Percentiles rank a stretch among this genome's conserved stretches.
phyloP scores from a whole-genome alignment of 2,113 vertebrate species.

The Pao palembangensis region DNA sequence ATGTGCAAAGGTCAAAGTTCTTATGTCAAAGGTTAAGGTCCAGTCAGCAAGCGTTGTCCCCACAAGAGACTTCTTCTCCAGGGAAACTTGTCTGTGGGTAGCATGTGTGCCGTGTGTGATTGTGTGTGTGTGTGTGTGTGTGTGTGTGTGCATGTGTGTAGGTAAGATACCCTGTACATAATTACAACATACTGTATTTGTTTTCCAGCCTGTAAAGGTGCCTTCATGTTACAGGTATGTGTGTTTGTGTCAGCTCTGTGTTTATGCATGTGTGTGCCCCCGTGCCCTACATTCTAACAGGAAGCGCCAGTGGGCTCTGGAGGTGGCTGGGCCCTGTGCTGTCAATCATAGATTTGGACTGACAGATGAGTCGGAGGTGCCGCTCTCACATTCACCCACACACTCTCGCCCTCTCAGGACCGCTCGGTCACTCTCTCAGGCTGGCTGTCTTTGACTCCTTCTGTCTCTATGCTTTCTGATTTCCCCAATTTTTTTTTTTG shows the following conservation, averaged over 20 bases:
- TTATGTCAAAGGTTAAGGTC: conserved; percentile 53
- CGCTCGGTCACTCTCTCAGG: conserved; percentile 58
- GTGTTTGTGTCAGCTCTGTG: not conserved
- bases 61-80: conserved; percentile 33
- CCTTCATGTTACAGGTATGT: not conserved
- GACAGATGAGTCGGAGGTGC: conserved; percentile 63
- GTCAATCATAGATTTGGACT: conserved; percentile 65
- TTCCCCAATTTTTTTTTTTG: conserved; percentile 17
- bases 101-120: not conserved
- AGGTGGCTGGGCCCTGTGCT: conserved; percentile 50
- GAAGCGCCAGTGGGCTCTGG: conserved; percentile 52
- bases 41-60: conserved; percentile 54
- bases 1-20: conserved; percentile 51
- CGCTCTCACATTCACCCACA: conserved; percentile 64
- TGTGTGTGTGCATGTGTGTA: not conserved
- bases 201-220: conserved; percentile 4
- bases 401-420: conserved; percentile 58
- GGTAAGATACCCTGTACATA: not conserved
- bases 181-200: not conserved
- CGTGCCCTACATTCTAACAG: conserved; percentile 59
- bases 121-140: not conserved
- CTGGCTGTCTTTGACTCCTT: conserved; percentile 58
- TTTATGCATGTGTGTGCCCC: conserved; percentile 33
- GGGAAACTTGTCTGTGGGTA: not conserved
- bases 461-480: conserved; percentile 32